Evolutionary conservation across 2,888 invertebrate genomes (phyloP), one percentile per base, ranked within the genome.

Genomic region (Himalopsyche japonica): DNA sequence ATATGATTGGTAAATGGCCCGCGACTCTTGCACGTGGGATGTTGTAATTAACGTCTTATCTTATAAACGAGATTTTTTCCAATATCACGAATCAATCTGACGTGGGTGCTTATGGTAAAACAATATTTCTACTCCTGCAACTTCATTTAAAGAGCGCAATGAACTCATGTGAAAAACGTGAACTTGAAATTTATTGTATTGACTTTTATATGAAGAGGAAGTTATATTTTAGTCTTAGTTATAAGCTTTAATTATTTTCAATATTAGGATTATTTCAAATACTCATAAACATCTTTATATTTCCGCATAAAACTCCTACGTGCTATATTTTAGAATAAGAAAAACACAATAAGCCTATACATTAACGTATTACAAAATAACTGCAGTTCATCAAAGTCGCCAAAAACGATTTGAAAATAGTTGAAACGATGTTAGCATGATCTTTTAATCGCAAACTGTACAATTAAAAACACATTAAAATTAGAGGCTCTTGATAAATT

Each of bases 151-250:
- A 76, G 76, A 76, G 76, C 34, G 30, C 76, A 34, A 32, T 76
- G 76, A 76, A 76, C 76, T 76, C 76, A 76, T 34, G 76, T 32
- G 76, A 76, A 76, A 76, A 76, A 57, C 24, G 57, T 57, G 57
- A 57, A 57, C 57, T 57, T 57, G 57, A 57, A 20, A 57, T 57
- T 57, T 57, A 57, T 57, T 7, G 10, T 57, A 57, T 57, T 57
- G 57, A 57, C 20, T 57, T 57, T 57, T 57, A 57, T 57, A 57
- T 24, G 57, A 57, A 57, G 3, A 57, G 57, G 57, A 57, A 57
- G 57, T 57, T 24, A 20, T 57, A 24, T 57, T 57, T 1, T 2
- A 20, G 43, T 49, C n/a, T 5, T 49, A 49, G n/a, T 49, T 2
- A 7, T 20, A 7, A 57, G 57, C 20, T 57, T 57, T 57, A 57